Conservation (phyloP, 2,113 vertebrate genomes). For the Mirounga angustirostris region DNA sequence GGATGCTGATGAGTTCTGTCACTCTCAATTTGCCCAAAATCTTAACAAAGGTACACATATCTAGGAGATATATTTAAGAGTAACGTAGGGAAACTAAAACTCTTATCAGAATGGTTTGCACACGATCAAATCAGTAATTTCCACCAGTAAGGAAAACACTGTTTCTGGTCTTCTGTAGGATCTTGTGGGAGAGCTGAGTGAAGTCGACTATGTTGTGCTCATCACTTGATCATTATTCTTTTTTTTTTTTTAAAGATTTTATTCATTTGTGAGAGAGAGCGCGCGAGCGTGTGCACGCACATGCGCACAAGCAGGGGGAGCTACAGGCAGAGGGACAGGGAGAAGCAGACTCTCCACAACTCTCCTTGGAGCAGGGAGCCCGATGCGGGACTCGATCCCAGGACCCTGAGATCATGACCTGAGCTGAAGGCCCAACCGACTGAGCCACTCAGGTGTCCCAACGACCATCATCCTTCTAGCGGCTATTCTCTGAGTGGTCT, state of each 20-base stretch:
- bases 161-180: neutral
- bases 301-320: neutral
- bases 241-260: neutral
- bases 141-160: neutral
- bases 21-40: neutral
- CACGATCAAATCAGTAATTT: neutral
- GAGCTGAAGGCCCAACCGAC: neutral
- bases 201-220: neutral
- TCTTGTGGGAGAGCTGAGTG: neutral
- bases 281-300: too few relatives aligned
- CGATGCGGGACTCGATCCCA: too few relatives aligned
- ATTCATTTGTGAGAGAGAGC: neutral
- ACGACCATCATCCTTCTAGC: neutral
- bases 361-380: neutral
- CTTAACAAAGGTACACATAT: neutral
- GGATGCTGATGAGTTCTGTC: neutral
- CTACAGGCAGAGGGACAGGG: neutral
- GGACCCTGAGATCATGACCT: neutral
- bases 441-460: neutral
- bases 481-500: neutral
- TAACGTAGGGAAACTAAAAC: neutral
- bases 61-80: constrained; percentile 2
- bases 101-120: constrained; percentile 14
- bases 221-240: neutral
- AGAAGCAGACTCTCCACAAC: neutral